A percentile compares a stretch with the other conserved stretches of the same genome.
Evolutionary conservation across 2,797 vertebrate species (phyloP).

Genomic region (Sus cebifrons): DNA sequence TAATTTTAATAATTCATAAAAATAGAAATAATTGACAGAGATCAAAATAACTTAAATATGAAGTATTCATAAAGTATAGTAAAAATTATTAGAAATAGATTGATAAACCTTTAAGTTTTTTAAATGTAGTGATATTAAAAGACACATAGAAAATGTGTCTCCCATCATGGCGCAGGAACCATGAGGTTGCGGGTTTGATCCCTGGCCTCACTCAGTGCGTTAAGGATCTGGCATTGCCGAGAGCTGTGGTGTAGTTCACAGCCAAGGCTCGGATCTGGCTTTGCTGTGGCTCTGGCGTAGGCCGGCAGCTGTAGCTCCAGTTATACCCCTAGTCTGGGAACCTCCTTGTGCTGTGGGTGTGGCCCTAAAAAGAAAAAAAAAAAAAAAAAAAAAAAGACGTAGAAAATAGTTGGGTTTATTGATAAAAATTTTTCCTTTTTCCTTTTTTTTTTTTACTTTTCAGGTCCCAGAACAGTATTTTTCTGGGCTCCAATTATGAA

Average conservation of each 20-base stretch:
- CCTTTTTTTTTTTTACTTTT: conserved; percentile 51
- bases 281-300: too few relatives aligned
- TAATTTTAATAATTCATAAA: conserved; percentile 54
- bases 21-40: conserved; percentile 33
- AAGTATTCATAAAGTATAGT: conserved; percentile 41
- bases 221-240: too few relatives aligned
- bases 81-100: conserved; percentile 39
- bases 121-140: conserved; percentile 56
- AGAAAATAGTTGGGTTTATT: conserved; percentile 42
- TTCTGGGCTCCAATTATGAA: conserved; percentile 99
- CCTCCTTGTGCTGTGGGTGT: too few relatives aligned
- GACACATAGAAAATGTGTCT: not conserved
- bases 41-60: conserved; percentile 40
- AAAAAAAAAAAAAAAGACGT: not conserved
- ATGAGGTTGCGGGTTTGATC: too few relatives aligned
- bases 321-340: too few relatives aligned
- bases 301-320: too few relatives aligned
- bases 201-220: too few relatives aligned
- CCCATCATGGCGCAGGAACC: too few relatives aligned
- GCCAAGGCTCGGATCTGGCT: too few relatives aligned
- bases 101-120: conserved; percentile 13
- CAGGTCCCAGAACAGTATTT: conserved; percentile 98
- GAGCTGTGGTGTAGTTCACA: too few relatives aligned
- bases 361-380: too few relatives aligned
- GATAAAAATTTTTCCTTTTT: conserved; percentile 48